Conservation (phyloP, 2,797 vertebrate genomes). For the Microchirus variegatus region DNA sequence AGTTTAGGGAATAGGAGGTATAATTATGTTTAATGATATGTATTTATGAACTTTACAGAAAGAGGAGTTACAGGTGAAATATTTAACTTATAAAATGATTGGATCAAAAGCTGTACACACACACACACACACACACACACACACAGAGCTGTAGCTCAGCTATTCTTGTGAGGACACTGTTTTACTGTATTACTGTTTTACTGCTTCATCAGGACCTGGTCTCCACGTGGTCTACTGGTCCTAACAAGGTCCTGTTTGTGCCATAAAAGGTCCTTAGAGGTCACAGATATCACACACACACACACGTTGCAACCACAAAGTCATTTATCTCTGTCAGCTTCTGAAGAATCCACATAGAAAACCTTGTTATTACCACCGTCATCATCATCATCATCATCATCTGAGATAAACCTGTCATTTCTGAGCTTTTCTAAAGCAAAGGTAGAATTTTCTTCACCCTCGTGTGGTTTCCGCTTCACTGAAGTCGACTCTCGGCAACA, state of each 20-base stretch:
- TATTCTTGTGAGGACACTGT: no score
- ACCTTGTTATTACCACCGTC: conserved; percentile 20
- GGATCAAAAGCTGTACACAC: neutral
- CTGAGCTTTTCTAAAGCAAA: conserved; percentile 11
- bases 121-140: no score
- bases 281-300: conserved; percentile 6
- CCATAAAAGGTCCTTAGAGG: conserved; percentile 21
- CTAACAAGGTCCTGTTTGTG: no score
- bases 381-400: no score
- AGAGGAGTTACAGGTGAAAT: conserved; percentile 27
- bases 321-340: conserved; percentile 12
- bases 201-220: no score
- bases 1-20: conserved; percentile 13
- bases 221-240: no score
- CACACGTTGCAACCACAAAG: conserved; percentile 6
- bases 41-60: conserved; percentile 22
- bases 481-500: neutral
- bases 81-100: conserved; percentile 26
- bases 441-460: conserved; percentile 15
- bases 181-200: no score
- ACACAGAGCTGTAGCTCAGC: no score
- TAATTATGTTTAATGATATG: conserved; percentile 46
- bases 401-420: conserved; percentile 7
- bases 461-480: neutral
- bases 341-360: neutral